Conservation (phyloP, 2,113 vertebrate species). For the Myocastor coypus region DNA sequence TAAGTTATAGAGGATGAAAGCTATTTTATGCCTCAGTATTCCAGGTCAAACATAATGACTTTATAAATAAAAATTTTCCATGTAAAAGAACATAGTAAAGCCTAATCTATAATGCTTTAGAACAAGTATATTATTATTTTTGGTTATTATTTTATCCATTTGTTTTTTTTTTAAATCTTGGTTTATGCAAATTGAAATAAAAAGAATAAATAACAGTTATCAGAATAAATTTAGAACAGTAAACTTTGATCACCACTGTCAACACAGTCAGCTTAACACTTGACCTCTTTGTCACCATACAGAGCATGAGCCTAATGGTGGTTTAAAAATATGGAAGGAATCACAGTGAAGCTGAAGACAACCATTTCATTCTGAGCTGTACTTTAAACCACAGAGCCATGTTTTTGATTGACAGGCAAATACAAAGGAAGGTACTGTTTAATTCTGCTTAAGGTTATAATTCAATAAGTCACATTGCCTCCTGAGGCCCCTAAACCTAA, state of each 20-base stretch:
- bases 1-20: background rate
- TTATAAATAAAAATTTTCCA: background rate
- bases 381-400: background rate
- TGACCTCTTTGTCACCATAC: background rate
- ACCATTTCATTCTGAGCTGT: background rate
- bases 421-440: conserved; percentile 51
- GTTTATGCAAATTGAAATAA: background rate
- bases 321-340: conserved; percentile 19
- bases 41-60: background rate
- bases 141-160: background rate
- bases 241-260: background rate
- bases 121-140: background rate
- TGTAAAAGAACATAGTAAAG: background rate
- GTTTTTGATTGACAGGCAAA: conserved; percentile 45
- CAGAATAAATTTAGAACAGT: background rate
- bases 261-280: background rate
- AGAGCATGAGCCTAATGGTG: background rate
- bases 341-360: background rate
- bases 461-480: conserved; percentile 57
- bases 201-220: conserved; percentile 38
- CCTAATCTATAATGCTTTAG: background rate
- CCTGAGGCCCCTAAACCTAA: conserved; percentile 30
- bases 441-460: conserved; percentile 70
- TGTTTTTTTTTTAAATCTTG: conserved; percentile 42
- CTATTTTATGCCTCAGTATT: background rate